Conservation (phyloP, 2,888 invertebrate species). For the Augiades crinisus region DNA sequence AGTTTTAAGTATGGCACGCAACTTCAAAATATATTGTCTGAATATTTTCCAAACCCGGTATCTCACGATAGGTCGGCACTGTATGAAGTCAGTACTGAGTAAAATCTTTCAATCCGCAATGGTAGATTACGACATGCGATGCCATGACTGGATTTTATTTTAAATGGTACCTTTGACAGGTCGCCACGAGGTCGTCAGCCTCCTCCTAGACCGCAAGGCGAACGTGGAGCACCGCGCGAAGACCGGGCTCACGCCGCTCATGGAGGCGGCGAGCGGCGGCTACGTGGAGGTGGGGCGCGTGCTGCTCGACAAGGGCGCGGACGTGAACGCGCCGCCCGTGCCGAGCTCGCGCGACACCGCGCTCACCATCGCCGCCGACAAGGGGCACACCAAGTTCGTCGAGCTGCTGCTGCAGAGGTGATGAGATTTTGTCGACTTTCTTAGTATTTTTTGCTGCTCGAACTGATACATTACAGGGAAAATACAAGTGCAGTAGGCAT, state of each 20-base stretch:
- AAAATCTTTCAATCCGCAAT: no score
- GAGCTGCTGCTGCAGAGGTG: conserved; percentile 89
- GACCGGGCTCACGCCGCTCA: conserved; percentile 98
- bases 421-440: no score
- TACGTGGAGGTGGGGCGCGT: conserved; percentile 99
- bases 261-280: conserved; percentile 99
- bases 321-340: conserved; percentile 99
- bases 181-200: conserved; percentile 98
- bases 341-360: conserved; percentile 99
- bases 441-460: no score
- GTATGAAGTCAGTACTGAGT: no score
- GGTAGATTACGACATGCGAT: no score
- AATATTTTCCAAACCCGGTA: no score
- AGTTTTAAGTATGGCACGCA: no score
- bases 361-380: conserved; percentile 99
- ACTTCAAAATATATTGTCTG: no score
- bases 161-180: conserved; percentile 40
- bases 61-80: no score
- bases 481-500: no score
- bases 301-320: conserved; percentile 97
- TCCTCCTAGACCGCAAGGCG: conserved; percentile 97
- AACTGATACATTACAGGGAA: no score
- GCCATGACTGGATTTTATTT: background rate
- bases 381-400: conserved; percentile 97
- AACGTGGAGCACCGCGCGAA: conserved; percentile 99